Percentiles rank a stretch among this genome's conserved stretches.
phyloP scores from a whole-genome alignment of 2,797 vertebrate genomes.

The Coracias cyanogaster region DNA sequence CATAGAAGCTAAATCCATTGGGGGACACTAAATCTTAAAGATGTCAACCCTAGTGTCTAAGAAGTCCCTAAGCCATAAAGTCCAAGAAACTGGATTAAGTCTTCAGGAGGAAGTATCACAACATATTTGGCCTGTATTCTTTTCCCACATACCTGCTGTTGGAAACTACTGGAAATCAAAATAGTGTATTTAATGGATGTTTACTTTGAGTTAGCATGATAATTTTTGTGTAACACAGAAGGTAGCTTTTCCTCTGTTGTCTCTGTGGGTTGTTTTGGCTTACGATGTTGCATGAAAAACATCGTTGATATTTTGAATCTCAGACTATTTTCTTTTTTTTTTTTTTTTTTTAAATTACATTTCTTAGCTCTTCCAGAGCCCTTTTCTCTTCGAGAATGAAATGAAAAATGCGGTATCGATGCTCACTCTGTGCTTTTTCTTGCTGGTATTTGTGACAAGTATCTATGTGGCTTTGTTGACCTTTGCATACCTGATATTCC shows the following conservation, averaged over 20 bases:
- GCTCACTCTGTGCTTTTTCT: background rate
- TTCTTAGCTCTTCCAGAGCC: background rate
- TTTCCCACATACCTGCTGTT: background rate
- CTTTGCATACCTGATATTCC: background rate
- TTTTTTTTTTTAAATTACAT: rapidly evolving
- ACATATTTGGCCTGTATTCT: background rate
- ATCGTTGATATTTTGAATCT: background rate
- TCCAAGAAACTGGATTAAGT: background rate
- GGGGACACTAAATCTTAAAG: background rate
- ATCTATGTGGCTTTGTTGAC: background rate
- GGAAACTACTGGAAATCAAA: background rate
- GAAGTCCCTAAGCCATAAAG: background rate
- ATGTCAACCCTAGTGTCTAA: background rate
- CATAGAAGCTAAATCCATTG: background rate
- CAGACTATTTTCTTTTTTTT: background rate
- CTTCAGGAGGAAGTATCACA: background rate
- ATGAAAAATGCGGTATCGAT: background rate
- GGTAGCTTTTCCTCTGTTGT: background rate
- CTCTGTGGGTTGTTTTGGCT: background rate
- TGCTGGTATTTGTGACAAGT: background rate
- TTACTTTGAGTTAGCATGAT: background rate
- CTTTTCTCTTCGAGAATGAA: background rate
- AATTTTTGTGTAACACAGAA: background rate
- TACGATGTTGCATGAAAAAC: background rate
- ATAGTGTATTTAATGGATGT: background rate